phyloP scores from a whole-genome alignment of 2,888 invertebrate genomes.

The Erannis defoliaria region DNA sequence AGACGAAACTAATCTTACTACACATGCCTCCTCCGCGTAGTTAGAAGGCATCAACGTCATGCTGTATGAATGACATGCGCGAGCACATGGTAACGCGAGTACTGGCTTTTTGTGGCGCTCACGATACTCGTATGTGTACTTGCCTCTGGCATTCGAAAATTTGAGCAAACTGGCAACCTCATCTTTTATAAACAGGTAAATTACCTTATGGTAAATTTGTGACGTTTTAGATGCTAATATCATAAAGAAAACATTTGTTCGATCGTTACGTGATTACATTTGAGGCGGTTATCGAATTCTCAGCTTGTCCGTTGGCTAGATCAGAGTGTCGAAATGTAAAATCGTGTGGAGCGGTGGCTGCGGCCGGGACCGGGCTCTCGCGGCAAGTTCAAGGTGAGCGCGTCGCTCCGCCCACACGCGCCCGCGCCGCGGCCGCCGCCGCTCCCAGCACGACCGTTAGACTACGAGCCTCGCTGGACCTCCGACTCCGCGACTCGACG shows the following conservation, averaged over 20 bases:
- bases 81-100: slow-evolving; percentile 35
- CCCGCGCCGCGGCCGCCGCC: slow-evolving; percentile 37
- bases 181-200: slow-evolving; percentile 10
- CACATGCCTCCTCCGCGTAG: slow-evolving; percentile 50
- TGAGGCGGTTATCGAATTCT: slow-evolving; percentile 16
- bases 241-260: neutral
- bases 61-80: slow-evolving; percentile 77
- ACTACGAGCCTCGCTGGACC: slow-evolving; percentile 70
- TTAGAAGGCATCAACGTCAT: slow-evolving; percentile 64
- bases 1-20: slow-evolving; percentile 69
- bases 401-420: slow-evolving; percentile 83
- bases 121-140: slow-evolving; percentile 22
- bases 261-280: neutral
- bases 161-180: slow-evolving; percentile 9
- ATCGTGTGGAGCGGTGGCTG: slow-evolving; percentile 39
- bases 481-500: slow-evolving; percentile 55
- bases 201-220: neutral
- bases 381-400: slow-evolving; percentile 86
- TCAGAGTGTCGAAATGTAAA: slow-evolving; percentile 52
- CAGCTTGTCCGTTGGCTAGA: slow-evolving; percentile 49
- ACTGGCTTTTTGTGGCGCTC: slow-evolving; percentile 37
- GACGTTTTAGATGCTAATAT: neutral
- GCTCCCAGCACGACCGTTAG: slow-evolving; percentile 75
- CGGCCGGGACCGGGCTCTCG: slow-evolving; percentile 63
- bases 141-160: slow-evolving; percentile 11